Base-by-base conservation (phyloP, 2,113 vertebrate species). In the Oplegnathus fasciatus region DNA sequence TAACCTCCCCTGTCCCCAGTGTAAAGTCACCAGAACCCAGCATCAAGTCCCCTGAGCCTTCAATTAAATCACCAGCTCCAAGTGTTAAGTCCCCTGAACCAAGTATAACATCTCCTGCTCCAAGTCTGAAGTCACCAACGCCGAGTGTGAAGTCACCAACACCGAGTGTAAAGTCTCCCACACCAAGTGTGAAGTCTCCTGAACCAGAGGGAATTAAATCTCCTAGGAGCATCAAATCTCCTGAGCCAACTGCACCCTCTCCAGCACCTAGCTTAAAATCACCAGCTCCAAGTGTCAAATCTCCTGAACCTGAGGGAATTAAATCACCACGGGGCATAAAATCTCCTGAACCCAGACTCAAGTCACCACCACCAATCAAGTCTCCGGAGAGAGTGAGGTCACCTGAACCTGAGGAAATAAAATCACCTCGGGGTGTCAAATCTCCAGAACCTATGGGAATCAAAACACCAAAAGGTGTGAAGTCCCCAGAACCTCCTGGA, bases 321-420 rank as follows among this genome's bases (percentile, higher is more conserved):
- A 98, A 92, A 88, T 97, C 97, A 75, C 97, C 96, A 64, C 96
- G 46, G 22, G 78, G 82, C 66, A 10, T 94, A 68, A 96, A 96
- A 85, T 97, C 98, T 91, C 97, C 98, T 71, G 91, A 92, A 66
- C 96, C 96, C 87, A 90, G 90, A 89, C 94, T 97, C 10, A 99
- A 93, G 88, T 98, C 98, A 65, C 97, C 97, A 24, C 20, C 83
- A 52, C 93, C 75, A 94, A 72, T 93, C 24, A 96, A 95, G 85
- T 95, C 78, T 37, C 93, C 96, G 20, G 97, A 96, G 82, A 96
- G 87, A 90, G 93, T 96, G 5, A 98, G 91, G 87, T 97, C 97
- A 32, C 89, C 90, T 4, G 91, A 90, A 70, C 81, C 90, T 17
- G 88, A 85, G 32, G 88, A 55, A 58, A 13, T 72, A 9, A 94